Base-by-base conservation (phyloP, 2,888 invertebrate genomes). In the Apodemia duryi region DNA sequence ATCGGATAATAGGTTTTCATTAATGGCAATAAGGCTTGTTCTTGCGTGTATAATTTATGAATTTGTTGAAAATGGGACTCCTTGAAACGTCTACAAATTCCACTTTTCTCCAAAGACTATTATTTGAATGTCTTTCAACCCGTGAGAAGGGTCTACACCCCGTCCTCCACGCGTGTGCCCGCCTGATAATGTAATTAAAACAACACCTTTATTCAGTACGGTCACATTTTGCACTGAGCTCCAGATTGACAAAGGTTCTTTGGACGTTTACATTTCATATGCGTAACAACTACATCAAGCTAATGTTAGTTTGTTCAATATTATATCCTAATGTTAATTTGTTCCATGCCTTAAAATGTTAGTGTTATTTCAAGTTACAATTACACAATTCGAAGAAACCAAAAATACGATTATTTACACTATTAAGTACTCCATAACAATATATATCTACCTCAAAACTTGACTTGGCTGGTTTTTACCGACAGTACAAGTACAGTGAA, bases 111-210 rank as follows among this genome's bases (percentile, higher is more conserved):
- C 78, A 81, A 84, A 85, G 88, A 86, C 88, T 86, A 89, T 91
- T 91, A 91, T 91, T 89, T 86, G 89, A 87, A 88, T 91, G 91
- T 90, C 91, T 91, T 88, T 86, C 88, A 85, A 81, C 82, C 85
- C 83, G 90, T 90, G 91, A 91, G 89, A 85, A 91, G 91, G 91
- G 91, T 90, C 83, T 76, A 74, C 46, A 71, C 75, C 75, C 73
- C 75, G 70, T 77, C 43, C 80, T 75, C 80, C 77, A 70, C 71
- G 90, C 87, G 91, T 91, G 91, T 88, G 85, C 82, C 76, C 71
- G 78, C 78, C 84, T 87, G 91, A 91, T 91, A 91, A 91, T 91
- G 91, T 91, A 91, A 91, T 91, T 91, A 91, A 91, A 91, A 91
- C 88, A 91, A 91, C 91, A 91, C 91, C 91, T 91, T 91, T 87